Evolutionary conservation across 1,140 invertebrate genomes (phyloP).

Genomic region (Drosophila watanabei): DNA sequence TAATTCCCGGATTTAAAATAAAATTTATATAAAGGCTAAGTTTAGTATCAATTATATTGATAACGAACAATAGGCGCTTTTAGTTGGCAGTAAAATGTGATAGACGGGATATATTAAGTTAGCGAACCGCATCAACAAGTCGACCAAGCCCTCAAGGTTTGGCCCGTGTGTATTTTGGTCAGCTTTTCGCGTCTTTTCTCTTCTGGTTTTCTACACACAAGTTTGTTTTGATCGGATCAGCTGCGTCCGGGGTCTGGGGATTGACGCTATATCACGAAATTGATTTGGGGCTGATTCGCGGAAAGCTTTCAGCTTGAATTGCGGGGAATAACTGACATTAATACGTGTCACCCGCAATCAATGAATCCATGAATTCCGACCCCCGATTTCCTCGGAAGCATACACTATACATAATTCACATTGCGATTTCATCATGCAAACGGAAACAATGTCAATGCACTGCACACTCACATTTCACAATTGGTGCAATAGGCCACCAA

Average conservation of each 20-base stretch:
- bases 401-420: neutral
- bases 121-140: conserved; percentile 32
- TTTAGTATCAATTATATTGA: neutral
- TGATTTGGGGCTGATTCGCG: conserved; percentile 10
- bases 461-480: conserved; percentile 48
- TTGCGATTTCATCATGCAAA: conserved; percentile 30
- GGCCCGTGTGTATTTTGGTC: conserved; percentile 44
- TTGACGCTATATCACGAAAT: conserved; percentile 31
- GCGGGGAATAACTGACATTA: conserved; percentile 1
- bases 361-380: neutral
- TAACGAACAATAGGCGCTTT: neutral
- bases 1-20: neutral
- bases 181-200: conserved; percentile 68
- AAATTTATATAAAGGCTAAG: neutral
- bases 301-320: conserved; percentile 23
- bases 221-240: conserved; percentile 60
- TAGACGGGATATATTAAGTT: neutral
- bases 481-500: conserved; percentile 21
- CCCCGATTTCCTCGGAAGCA: conserved; percentile 11
- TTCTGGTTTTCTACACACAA: conserved; percentile 73
- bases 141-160: conserved; percentile 10
- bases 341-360: conserved; percentile 18
- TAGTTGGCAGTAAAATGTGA: neutral
- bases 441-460: conserved; percentile 31
- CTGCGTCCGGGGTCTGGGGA: conserved; percentile 22